Evolutionary conservation across 2,888 invertebrate species (phyloP).

Genomic region (Temnothorax unifasciatus): DNA sequence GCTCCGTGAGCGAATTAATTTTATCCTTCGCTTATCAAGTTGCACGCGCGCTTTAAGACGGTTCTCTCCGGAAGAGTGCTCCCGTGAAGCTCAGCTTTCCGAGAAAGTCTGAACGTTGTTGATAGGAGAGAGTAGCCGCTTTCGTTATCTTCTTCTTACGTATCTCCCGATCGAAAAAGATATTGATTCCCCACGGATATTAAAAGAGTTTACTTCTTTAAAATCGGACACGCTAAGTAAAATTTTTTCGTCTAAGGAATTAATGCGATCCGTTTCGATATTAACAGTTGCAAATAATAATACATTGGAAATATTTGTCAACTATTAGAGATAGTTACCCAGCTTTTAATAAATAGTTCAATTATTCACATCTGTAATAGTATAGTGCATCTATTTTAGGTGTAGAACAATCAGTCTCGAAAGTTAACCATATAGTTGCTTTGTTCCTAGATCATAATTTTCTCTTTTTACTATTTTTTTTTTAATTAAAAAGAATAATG

Average conservation of each 20-base stretch:
- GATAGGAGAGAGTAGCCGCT: constrained; percentile 27
- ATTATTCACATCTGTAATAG: not conserved
- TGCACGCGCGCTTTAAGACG: constrained; percentile 56
- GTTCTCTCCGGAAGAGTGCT: constrained; percentile 33
- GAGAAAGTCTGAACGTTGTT: constrained; percentile 34
- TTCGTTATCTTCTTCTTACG: constrained; percentile 1
- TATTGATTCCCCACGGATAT: not conserved
- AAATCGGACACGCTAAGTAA: not conserved
- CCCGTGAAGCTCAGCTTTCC: constrained; percentile 27
- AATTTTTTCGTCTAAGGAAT: not conserved
- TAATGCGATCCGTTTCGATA: not conserved
- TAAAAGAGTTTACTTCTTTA: not conserved
- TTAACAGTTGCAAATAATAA: not conserved
- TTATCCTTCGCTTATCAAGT: constrained; percentile 56
- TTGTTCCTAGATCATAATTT: not conserved
- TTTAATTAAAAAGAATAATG: not conserved
- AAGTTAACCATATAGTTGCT: not conserved
- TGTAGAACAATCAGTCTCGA: not conserved
- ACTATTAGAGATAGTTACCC: not conserved
- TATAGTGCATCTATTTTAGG: not conserved
- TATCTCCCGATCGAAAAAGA: not conserved
- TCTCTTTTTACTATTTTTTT: not conserved
- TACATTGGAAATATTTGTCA: not conserved
- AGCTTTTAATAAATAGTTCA: not conserved
- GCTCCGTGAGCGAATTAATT: constrained; percentile 54